phyloP scores from a whole-genome alignment of 2,888 invertebrate species.

The Eupithecia tripunctaria region DNA sequence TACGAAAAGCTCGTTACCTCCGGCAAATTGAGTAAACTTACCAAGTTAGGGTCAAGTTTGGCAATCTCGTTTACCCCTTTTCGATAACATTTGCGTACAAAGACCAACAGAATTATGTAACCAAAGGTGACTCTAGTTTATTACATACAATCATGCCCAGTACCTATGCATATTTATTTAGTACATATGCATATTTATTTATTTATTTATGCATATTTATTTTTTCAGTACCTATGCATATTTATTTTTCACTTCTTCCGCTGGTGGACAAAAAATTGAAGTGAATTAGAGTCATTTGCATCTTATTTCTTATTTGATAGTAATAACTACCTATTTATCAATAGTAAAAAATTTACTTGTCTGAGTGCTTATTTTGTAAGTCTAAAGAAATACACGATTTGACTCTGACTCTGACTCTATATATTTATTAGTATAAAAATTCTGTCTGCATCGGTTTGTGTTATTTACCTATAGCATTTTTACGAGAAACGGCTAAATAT shows the following conservation, averaged over 20 bases:
- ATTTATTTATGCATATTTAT: too few relatives aligned
- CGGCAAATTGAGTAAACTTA: constrained; percentile 42
- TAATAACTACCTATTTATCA: too few relatives aligned
- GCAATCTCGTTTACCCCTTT: constrained; percentile 42
- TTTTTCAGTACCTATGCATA: too few relatives aligned
- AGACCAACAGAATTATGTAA: constrained; percentile 10
- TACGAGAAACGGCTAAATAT: not conserved
- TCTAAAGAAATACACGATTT: too few relatives aligned
- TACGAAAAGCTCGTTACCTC: constrained; percentile 40
- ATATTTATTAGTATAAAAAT: not conserved
- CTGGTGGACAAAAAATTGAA: too few relatives aligned
- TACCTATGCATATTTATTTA: not conserved
- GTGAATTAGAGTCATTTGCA: too few relatives aligned
- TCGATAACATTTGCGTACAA: constrained; percentile 30
- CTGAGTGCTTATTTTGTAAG: too few relatives aligned
- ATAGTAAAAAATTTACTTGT: too few relatives aligned
- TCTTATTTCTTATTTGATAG: too few relatives aligned
- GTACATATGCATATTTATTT: too few relatives aligned
- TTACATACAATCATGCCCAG: not conserved
- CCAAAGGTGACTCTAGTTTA: not conserved
- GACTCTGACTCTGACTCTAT: too few relatives aligned
- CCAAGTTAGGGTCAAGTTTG: constrained; percentile 44
- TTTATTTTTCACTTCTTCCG: too few relatives aligned
- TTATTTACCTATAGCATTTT: not conserved
- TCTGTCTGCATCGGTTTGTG: not conserved